A percentile compares a stretch with the other conserved stretches of the same genome.
Evolutionary conservation across 1,140 invertebrate genomes (phyloP).

Genomic region (Samia ricini): DNA sequence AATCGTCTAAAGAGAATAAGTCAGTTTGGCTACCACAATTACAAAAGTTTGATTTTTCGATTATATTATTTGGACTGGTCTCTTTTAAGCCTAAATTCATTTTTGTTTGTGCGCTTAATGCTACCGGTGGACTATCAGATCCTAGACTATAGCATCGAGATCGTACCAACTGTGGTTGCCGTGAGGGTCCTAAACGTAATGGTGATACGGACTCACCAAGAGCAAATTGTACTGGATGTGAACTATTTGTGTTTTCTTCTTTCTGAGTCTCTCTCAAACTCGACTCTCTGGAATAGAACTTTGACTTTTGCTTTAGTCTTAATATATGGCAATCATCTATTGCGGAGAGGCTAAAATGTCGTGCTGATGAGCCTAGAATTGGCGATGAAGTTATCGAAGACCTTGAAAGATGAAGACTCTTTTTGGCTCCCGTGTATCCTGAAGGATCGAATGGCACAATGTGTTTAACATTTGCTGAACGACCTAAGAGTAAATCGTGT

Average conservation of each 20-base stretch:
- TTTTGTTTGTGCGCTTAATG: conserved; percentile 80
- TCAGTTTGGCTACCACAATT: conserved; percentile 86
- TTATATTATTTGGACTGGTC: conserved; percentile 56
- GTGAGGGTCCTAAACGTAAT: conserved; percentile 57
- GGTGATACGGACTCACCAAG: conserved; percentile 82
- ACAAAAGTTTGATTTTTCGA: conserved; percentile 76
- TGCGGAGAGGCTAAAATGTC: conserved; percentile 81
- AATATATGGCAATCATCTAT: conserved; percentile 78
- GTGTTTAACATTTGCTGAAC: conserved; percentile 86
- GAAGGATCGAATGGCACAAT: conserved; percentile 85
- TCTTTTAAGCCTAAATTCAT: conserved; percentile 80
- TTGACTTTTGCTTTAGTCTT: conserved; percentile 69
- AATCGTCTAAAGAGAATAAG: conserved; percentile 79
- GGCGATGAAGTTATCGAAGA: conserved; percentile 70
- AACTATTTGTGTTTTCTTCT: conserved; percentile 43
- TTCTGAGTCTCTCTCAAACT: conserved; percentile 64
- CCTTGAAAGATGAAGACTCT: conserved; percentile 55
- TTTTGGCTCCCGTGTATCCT: conserved; percentile 67
- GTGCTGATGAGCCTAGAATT: conserved; percentile 70
- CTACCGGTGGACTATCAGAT: conserved; percentile 76
- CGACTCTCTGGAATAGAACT: conserved; percentile 66
- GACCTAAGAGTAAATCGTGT: conserved; percentile 84
- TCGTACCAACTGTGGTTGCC: conserved; percentile 50
- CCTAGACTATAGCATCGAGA: conserved; percentile 81
- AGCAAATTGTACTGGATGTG: conserved; percentile 81